Percentiles rank a stretch among this genome's conserved stretches.
phyloP scores from a whole-genome alignment of 1,140 invertebrate species.

The Drosophila punjabiensis region DNA sequence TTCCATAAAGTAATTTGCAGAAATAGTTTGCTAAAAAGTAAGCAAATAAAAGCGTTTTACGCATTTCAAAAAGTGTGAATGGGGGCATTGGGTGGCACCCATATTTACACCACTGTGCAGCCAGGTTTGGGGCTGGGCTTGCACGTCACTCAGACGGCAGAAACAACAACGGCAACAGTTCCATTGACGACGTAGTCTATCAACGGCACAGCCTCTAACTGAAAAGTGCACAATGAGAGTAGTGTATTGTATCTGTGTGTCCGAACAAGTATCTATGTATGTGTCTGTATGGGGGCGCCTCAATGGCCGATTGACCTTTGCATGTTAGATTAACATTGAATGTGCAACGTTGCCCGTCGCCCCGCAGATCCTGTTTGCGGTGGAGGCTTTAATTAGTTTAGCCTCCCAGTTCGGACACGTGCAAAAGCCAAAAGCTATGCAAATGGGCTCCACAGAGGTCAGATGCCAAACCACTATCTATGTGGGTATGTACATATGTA shows the following conservation, averaged over 20 bases:
- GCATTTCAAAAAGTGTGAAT: slow-evolving; percentile 10
- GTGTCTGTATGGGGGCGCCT: slow-evolving; percentile 34
- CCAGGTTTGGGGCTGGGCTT: slow-evolving; percentile 34
- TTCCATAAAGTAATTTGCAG: neutral
- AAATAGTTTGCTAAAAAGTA: neutral
- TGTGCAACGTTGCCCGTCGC: slow-evolving; percentile 21
- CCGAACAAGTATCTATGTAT: slow-evolving; percentile 3
- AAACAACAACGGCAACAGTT: slow-evolving; percentile 21
- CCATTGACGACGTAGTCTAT: slow-evolving; percentile 49
- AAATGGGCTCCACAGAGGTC: slow-evolving; percentile 67
- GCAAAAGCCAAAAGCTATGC: slow-evolving; percentile 60
- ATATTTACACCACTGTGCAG: slow-evolving; percentile 11
- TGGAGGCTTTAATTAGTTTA: slow-evolving; percentile 71
- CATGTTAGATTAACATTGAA: slow-evolving; percentile 79
- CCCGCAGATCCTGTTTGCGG: slow-evolving; percentile 18
- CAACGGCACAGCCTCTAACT: slow-evolving; percentile 45
- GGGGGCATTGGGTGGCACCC: neutral
- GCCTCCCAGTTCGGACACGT: slow-evolving; percentile 52
- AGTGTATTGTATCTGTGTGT: slow-evolving; percentile 13
- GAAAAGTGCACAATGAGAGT: slow-evolving; percentile 24
- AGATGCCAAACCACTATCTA: slow-evolving; percentile 52
- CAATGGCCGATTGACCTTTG: slow-evolving; percentile 81
- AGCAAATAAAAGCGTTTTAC: slow-evolving; percentile 2
- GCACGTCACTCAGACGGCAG: slow-evolving; percentile 29
- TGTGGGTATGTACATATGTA: no score